Base-by-base conservation (phyloP, 1,140 invertebrate species). In the Rhagoletis zephyria region DNA sequence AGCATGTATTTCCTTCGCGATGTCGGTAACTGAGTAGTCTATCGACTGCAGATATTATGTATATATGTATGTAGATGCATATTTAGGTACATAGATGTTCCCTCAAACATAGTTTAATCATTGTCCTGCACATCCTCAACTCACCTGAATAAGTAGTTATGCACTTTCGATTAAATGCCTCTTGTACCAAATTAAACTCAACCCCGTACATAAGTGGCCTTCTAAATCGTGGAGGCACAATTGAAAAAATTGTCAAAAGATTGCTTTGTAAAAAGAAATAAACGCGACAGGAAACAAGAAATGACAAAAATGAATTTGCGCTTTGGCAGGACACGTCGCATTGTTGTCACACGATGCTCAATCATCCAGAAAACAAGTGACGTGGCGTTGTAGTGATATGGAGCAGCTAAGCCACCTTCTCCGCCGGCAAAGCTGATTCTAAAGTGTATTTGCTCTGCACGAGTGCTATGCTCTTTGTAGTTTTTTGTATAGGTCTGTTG, bases 321-420 rank as follows among this genome's bases (percentile, higher is more conserved):
- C 87, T 85, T 61, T 86, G 87, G 64, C 87, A 88, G 87, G 87
- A 88, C 56, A 74, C 74, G 87, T 88, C 87, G 63, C 63, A 85
- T 88, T 88, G 51, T 88, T 88, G 87, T 88, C 87, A 88, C 87
- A 74, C 64, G 87, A 85, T 88, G 85, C 85, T 88, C 87, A 88
- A 88, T 86, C 87, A 88, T 70, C 30, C 51, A 67, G 87, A 85
- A 88, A 87, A 87, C 61, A 81, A 85, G 85, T 85, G 85, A 10
- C 59, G 1, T 16, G 30, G 61, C 42, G 40, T 56, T 81, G 16
- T 19, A 56, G 48, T 45, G 14, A n/a, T 56, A 48, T 81, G 74
- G 74, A 81, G 74, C 74, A 77, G 16, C 3, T 9, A 56, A 5
- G n/a, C 48, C 16, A 16, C 6, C 1, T 48, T 48, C 30, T 7